Percentiles rank a stretch among this genome's conserved stretches.
These are phyloP conservation scores for Florisuga fusca DNA, from an alignment of 2,797 vertebrate species.

Conservation along the genomic window DNA sequence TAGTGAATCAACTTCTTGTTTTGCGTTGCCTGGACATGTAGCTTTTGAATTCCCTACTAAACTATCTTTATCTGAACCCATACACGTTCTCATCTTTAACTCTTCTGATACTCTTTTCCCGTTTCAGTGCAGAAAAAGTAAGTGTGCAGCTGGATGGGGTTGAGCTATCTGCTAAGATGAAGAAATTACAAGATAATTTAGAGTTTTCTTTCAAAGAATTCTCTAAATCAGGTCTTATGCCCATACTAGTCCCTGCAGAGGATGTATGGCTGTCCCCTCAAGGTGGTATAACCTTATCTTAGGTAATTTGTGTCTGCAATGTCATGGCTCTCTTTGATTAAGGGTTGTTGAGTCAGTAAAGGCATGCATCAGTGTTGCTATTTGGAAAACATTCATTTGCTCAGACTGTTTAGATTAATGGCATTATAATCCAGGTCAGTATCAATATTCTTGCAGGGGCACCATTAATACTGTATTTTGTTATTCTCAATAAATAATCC, in stretches of 20 bases:
- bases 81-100: neutral
- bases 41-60: neutral
- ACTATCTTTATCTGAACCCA: neutral
- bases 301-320: neutral
- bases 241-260: neutral
- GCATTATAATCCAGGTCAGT: neutral
- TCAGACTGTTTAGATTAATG: neutral
- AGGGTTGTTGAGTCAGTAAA: neutral
- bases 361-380: neutral
- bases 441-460: neutral
- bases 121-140: neutral
- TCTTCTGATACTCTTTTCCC: neutral
- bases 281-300: neutral
- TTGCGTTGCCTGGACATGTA: neutral
- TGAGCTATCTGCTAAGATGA: neutral
- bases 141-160: fast-evolving
- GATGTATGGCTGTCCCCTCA: neutral
- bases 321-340: neutral
- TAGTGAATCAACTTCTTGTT: neutral
- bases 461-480: neutral
- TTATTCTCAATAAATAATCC: neutral
- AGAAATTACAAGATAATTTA: neutral
- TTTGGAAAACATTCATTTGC: neutral
- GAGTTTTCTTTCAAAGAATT: neutral
- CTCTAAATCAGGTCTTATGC: neutral